Base-by-base conservation (phyloP, 2,888 invertebrate genomes). In the Scaptomyza parva region DNA sequence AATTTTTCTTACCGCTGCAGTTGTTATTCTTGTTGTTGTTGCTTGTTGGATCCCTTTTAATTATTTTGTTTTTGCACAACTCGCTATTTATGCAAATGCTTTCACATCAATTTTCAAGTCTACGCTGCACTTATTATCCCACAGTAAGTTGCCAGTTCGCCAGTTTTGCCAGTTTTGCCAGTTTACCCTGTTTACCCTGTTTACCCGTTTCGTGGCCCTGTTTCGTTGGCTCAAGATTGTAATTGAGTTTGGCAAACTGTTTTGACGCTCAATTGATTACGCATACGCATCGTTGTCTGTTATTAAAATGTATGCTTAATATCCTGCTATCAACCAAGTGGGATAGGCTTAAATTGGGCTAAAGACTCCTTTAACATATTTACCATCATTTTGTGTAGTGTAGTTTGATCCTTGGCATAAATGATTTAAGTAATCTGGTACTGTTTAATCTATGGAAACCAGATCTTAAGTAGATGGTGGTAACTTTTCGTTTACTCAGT, bases 231-330 rank as follows among this genome's bases (percentile, higher is more conserved):
- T 60, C 39, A 65, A 71, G 60, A 70, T 72, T 86, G 44, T 83
- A 86, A 82, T 83, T 83, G 84, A 82, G 84, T 82, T 82, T 71
- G 67, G 44, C 60, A 74, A 85, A 86, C 74, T 80, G 68, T 75
- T 82, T 82, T 86, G 65, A 83, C 62, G 86, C 84, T 84, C 84
- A 80, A 82, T 82, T 86, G 84, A 83, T 77, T 74, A 59, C 77
- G 71, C 66, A 82, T 82, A 86, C 86, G 82, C 86, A 54, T 51
- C 63, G 62, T 71, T 57, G 70, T n/a, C 66, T 41, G 59, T 45
- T 41, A 58, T 45, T 53, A 72, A 82, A 66, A 51, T 74, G 57
- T 66, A 51, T 81, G 59, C 57, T 40, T 20, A 59, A 54, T 50
- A 60, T 40, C 33, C 47, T 40, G 45, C 30, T 9, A 14, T 35